Evolutionary conservation across 35 echinoderm and acorn worm species (phyloP), one percentile per base, ranked within the genome.

Genomic region (Ophiothrix spiculata): DNA sequence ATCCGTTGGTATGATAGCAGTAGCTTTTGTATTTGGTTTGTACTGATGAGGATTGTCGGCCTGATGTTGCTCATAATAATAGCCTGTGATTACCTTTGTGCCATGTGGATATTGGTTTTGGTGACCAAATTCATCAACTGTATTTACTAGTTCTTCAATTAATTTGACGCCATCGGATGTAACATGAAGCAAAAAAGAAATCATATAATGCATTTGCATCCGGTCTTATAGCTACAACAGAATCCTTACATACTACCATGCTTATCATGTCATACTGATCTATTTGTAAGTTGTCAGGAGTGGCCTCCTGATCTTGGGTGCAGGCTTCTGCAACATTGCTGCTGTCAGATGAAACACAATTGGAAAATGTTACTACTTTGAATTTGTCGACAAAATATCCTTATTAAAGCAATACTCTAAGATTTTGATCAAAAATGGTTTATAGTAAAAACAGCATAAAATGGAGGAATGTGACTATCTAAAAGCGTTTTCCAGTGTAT

Each of bases 201-300:
- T 78, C 76, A 78, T 78, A 78, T 34, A 33, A 78, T 11, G 76
- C 32, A 78, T 78, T 34, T 34, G 76, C 15, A 78, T 34, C 31
- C 36, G 76, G 76, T 36, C 33, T 78, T 28, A 78, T 78, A 34
- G 76, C 76, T 78, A 78, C 76, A 3, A 78, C 33, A 36, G 76
- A 78, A n/a, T 78, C 76, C 25, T 78, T 78, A 34, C 76, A 78
- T 15, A 78, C 3, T 10, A 36, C 76, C 32, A 34, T 78, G 38
- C 76, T 78, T 10, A 39, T 39, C 76, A 78, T 78, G 36, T 78
- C 76, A n/a, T 69, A 69, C n/a, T n/a, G n/a, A n/a, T n/a, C n/a
- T n/a, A n/a, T n/a, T n/a, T n/a, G n/a, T n/a, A n/a, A n/a, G n/a
- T n/a, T n/a, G n/a, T n/a, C n/a, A n/a, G n/a, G n/a, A 15, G 60